Base-by-base conservation (phyloP, 2,113 vertebrate genomes). In the Macquaria australasica region DNA sequence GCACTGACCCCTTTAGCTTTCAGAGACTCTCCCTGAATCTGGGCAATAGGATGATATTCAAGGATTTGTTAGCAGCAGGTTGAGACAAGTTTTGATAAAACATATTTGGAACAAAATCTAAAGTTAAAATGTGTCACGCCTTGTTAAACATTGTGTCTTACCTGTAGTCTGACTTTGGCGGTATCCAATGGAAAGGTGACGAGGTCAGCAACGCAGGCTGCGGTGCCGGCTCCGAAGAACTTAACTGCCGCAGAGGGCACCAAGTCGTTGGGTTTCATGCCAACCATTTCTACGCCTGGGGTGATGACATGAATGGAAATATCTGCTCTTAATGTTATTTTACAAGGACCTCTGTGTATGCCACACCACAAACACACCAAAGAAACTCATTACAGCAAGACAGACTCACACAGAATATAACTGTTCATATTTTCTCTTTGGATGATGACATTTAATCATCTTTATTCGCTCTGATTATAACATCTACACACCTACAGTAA, bases 101-200 rank as follows among this genome's bases (percentile, higher is more conserved):
- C 11, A 55, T 41, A n/a, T 62, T 2, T 55, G 34, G 8, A 60
- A 51, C 7, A 14, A 23, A 79, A 23, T 28, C 18, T 56, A 6
- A 6, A 50, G 56, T 8, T 60, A 6, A 8, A 39, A 50, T 34
- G 14, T 55, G 14, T 16, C 5, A 7, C 25, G 16, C 1, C 10
- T 20, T 34, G 23, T 6, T 41, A 10, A 25, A 25, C 55, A 41
- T 55, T 6, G 10, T 25, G 41, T 58, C 92, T 93, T 71, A 98
- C 97, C 96, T 98, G 97, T 16, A 98, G 93, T 76, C 97, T 93
- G 82, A 98, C 97, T 96, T 98, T 98, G 10, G 97, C 97, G 0
- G 97, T 98, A 71, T 98, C 97, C 81, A 98, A 80, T 15, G 97
- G 97, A 89, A 97, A 98, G 37, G 97, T 98, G 82, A 98, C 81